A percentile compares a stretch with the other conserved stretches of the same genome.
These are phyloP conservation scores for Fopius arisanus DNA, from an alignment of 1,140 invertebrate species.

Conservation along the genomic window DNA sequence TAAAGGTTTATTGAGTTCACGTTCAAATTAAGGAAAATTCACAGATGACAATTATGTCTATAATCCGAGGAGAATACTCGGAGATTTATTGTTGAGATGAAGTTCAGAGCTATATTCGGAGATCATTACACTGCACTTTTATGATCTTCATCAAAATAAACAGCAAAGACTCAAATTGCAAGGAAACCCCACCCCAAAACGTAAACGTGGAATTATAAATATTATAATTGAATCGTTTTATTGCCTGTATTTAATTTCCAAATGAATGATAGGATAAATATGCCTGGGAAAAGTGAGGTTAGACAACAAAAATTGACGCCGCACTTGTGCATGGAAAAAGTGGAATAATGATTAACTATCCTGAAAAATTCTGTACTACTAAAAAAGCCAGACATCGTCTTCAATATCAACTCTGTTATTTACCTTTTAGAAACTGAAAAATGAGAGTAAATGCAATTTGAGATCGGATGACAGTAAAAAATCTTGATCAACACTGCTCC, in stretches of 20 bases:
- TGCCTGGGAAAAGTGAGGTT: not conserved
- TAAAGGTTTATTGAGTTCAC: too few relatives aligned
- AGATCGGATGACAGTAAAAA: not conserved
- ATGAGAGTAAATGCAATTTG: not conserved
- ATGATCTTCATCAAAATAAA: not conserved
- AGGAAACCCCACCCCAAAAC: not conserved
- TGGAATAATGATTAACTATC: not conserved
- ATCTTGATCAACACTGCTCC: not conserved
- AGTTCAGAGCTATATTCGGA: slow-evolving; percentile 12
- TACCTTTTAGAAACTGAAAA: not conserved
- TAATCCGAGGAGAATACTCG: too few relatives aligned
- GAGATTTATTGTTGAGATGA: not conserved
- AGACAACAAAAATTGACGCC: slow-evolving; percentile 10
- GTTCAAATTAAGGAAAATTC: too few relatives aligned
- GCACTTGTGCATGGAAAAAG: not conserved
- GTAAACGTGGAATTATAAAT: not conserved
- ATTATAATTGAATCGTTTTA: not conserved
- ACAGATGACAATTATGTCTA: too few relatives aligned
- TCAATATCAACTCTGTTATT: not conserved
- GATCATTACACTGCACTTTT: slow-evolving; percentile 33
- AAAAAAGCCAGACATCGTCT: not conserved
- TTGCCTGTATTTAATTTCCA: not conserved
- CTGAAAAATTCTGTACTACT: not conserved
- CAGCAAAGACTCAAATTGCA: not conserved
- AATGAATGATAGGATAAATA: not conserved